These are phyloP conservation scores for Erinaceus europaeus DNA, from an alignment of 2,113 vertebrate genomes.

Conservation along the genomic window DNA sequence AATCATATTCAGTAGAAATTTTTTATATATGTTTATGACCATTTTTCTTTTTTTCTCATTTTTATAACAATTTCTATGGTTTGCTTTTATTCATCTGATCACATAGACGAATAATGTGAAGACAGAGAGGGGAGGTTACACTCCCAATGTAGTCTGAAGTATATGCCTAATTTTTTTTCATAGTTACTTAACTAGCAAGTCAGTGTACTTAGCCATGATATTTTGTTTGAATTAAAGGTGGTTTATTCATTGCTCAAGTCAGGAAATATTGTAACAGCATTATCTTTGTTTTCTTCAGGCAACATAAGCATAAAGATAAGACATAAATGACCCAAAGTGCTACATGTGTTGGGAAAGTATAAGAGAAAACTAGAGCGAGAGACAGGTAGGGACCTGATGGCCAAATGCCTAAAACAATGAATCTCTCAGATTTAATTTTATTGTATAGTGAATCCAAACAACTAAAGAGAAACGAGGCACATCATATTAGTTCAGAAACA, in stretches of 20 bases:
- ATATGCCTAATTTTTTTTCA: neutral
- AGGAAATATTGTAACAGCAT: neutral
- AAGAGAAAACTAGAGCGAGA: neutral
- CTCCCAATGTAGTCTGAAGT: too few species aligned
- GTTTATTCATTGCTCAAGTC: neutral
- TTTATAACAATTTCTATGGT: too few species aligned
- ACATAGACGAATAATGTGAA: too few species aligned
- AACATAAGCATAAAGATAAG: neutral
- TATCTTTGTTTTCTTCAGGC: neutral
- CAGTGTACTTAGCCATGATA: neutral
- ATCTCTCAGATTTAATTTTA: neutral
- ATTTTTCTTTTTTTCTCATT: too few species aligned
- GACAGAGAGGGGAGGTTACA: too few species aligned
- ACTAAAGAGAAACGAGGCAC: neutral
- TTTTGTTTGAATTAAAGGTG: neutral
- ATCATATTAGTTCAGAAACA: neutral
- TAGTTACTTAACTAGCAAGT: neutral
- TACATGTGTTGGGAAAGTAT: neutral
- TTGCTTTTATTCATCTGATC: too few species aligned
- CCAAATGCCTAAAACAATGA: neutral
- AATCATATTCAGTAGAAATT: neutral
- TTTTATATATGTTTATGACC: too few species aligned
- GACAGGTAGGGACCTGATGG: neutral
- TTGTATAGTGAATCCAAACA: slow-evolving; percentile 5
- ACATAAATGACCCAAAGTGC: neutral